Percentiles rank a stretch among this genome's conserved stretches.
Conservation (phyloP, 2,888 invertebrate species). For the Spilarctia lutea region DNA sequence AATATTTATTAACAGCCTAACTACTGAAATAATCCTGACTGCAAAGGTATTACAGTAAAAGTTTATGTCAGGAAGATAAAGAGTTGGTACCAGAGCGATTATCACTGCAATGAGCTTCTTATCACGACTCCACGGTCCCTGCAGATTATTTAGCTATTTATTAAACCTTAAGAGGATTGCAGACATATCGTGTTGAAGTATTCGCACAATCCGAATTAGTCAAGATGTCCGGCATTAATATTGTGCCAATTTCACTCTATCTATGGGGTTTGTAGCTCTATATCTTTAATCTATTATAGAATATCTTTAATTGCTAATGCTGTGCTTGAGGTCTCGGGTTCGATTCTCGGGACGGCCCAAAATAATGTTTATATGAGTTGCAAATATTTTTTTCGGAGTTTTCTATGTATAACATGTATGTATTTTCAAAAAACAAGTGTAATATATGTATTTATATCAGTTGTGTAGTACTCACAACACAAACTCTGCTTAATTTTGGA, state of each 20-base stretch:
- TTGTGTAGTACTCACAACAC: too few species aligned
- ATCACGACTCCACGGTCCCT: conserved; percentile 50
- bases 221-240: neutral
- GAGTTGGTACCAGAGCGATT: conserved; percentile 48
- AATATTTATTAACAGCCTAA: conserved; percentile 21
- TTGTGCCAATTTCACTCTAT: neutral
- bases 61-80: conserved; percentile 55
- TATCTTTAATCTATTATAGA: too few species aligned
- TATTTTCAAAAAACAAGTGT: too few species aligned
- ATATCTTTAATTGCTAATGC: too few species aligned
- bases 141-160: conserved; percentile 51
- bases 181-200: neutral
- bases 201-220: neutral
- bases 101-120: conserved; percentile 56
- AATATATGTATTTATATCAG: too few species aligned
- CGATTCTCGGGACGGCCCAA: too few species aligned
- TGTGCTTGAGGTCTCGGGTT: too few species aligned
- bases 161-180: conserved; percentile 30
- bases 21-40: conserved; percentile 39
- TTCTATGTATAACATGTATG: too few species aligned
- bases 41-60: conserved; percentile 42
- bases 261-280: too few species aligned
- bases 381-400: too few species aligned
- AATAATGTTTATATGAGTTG: too few species aligned
- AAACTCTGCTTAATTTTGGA: too few species aligned